These are phyloP conservation scores for Phycodurus eques DNA, from an alignment of 2,113 vertebrate genomes.

Conservation along the genomic window DNA sequence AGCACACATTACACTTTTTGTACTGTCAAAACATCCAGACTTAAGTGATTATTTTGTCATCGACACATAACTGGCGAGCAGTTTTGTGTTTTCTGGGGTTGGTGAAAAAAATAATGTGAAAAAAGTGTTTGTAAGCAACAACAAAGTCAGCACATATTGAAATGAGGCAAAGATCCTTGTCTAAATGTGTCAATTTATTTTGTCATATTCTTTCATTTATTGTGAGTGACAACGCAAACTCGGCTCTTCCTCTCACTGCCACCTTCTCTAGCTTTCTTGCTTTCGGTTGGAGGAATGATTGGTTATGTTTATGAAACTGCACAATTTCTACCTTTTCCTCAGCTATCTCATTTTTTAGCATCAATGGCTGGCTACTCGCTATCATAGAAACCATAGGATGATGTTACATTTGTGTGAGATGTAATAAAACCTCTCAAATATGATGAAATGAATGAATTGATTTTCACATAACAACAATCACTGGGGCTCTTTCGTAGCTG, in stretches of 20 bases:
- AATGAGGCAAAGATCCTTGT: not conserved
- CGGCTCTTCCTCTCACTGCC: not conserved
- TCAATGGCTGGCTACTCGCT: constrained; percentile 15
- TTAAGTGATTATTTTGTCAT: not conserved
- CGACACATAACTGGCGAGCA: not conserved
- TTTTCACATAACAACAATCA: constrained; percentile 40
- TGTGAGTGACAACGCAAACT: constrained; percentile 8
- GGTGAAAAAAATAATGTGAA: not conserved
- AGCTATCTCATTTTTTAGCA: not conserved
- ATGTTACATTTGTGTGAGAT: constrained; percentile 6
- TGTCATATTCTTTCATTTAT: not conserved
- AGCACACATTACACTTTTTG: not conserved
- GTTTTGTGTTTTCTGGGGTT: not conserved
- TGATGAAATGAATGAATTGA: constrained; percentile 41
- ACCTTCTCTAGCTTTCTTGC: constrained; percentile 1
- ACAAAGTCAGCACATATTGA: not conserved
- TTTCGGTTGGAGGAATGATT: not conserved
- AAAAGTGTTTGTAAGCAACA: not conserved
- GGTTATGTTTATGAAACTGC: constrained; percentile 29
- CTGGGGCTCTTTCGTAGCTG: constrained; percentile 21
- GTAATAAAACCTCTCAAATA: constrained; percentile 43
- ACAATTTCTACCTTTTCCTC: constrained; percentile 9
- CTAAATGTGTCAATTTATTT: not conserved
- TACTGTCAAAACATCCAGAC: not conserved
- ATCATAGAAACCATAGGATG: not conserved